phyloP scores from a whole-genome alignment of 2,797 vertebrate species.

The Melanotaenia boesemani region DNA sequence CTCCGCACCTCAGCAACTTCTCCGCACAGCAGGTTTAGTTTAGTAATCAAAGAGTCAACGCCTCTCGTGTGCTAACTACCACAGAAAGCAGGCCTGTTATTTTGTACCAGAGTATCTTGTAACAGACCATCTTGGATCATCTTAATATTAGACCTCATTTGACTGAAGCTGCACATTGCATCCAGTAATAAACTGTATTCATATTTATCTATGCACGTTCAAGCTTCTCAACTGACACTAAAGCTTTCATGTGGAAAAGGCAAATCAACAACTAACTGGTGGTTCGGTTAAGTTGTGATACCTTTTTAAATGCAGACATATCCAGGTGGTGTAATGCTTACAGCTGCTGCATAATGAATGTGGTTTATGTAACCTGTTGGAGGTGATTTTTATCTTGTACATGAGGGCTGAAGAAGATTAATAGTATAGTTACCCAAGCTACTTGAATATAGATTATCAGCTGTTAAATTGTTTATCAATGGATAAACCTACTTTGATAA shows the following conservation, averaged over 20 bases:
- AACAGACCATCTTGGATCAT: not conserved
- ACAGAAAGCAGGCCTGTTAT: constrained; percentile 13
- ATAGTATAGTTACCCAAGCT: not conserved
- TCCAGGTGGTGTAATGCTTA: not conserved
- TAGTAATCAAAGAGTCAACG: constrained; percentile 38
- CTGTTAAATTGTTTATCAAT: too few species aligned
- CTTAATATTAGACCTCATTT: not conserved
- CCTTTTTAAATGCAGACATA: not conserved
- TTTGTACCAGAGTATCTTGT: not conserved
- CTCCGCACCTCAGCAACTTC: constrained; percentile 53
- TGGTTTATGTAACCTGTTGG: not conserved
- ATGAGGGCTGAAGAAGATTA: not conserved
- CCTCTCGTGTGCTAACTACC: constrained; percentile 15
- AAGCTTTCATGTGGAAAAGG: not conserved
- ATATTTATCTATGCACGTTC: not conserved
- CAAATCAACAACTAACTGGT: not conserved
- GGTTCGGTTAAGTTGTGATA: not conserved
- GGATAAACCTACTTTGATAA: too few species aligned
- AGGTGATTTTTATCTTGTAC: not conserved
- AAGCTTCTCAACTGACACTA: not conserved
- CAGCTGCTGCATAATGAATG: not conserved
- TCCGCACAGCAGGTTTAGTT: constrained; percentile 37
- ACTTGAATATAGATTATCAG: too few species aligned
- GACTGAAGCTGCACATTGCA: constrained; percentile 2
- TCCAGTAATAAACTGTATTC: too few species aligned